Conservation (phyloP, 2,113 vertebrate genomes). For the Corythaixoides concolor region DNA sequence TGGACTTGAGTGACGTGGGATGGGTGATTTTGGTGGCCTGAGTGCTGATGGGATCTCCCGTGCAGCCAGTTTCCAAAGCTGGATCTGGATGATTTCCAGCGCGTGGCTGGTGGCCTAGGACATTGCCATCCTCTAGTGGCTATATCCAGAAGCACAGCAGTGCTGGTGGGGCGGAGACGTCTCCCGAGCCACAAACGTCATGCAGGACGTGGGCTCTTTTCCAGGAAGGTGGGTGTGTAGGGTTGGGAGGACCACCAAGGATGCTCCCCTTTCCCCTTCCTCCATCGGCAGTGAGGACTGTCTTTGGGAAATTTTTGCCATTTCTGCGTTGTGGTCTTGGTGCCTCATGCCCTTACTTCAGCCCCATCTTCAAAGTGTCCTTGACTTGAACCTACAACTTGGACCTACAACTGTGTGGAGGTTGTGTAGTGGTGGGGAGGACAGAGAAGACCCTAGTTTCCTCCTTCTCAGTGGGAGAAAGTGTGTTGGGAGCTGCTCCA, state of each 20-base stretch:
- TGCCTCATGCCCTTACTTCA: background rate
- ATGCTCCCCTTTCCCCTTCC: background rate
- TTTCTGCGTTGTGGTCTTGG: background rate
- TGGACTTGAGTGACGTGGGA: accelerated
- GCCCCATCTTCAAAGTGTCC: background rate
- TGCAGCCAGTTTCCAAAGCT: accelerated
- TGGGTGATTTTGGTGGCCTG: background rate
- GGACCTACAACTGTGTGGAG: background rate
- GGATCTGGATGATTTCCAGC: background rate
- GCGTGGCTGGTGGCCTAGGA: background rate
- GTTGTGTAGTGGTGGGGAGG: background rate
- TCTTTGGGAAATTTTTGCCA: background rate
- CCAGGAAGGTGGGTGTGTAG: accelerated
- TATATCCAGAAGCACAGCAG: background rate
- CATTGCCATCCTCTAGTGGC: conserved; percentile 62
- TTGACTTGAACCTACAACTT: background rate
- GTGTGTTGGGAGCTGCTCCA: background rate
- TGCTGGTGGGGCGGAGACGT: accelerated
- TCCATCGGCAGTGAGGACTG: accelerated
- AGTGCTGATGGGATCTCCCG: accelerated
- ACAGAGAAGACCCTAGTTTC: background rate
- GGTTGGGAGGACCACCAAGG: background rate
- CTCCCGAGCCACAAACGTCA: accelerated
- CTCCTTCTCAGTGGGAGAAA: background rate
- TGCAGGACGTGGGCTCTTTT: accelerated